A percentile compares a stretch with the other conserved stretches of the same genome.
Conservation (phyloP, 23 tunicate species). For the Halocynthia aurantium region DNA sequence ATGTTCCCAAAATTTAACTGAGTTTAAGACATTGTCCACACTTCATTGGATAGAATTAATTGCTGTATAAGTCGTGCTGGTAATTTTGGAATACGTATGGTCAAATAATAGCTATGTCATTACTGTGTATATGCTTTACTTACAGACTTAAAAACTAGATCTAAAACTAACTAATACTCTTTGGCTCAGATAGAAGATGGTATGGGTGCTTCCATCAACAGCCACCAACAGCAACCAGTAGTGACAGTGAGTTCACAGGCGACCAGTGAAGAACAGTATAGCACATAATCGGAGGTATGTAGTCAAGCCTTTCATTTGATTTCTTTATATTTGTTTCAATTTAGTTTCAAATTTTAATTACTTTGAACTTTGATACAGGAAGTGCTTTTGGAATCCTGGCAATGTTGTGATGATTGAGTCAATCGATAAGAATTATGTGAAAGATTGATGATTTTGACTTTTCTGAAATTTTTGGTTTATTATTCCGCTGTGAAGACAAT, state of each 20-base stretch:
- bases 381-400: background rate
- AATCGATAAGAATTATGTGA: too few species aligned
- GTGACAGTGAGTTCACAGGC: background rate
- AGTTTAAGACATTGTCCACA: too few species aligned
- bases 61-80: background rate
- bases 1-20: background rate
- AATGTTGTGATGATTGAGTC: background rate
- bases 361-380: background rate
- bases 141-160: too few species aligned
- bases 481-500: too few species aligned
- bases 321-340: background rate
- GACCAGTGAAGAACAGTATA: conserved; percentile 17
- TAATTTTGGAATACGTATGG: background rate
- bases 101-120: too few species aligned
- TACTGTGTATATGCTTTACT: too few species aligned
- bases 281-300: conserved; percentile 11
- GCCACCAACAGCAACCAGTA: conserved; percentile 11
- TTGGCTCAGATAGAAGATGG: conserved; percentile 13
- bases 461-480: too few species aligned
- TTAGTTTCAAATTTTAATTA: conserved; percentile 2
- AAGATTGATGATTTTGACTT: too few species aligned
- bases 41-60: background rate
- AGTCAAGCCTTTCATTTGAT: background rate
- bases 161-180: background rate
- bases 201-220: conserved; percentile 6